These are phyloP conservation scores for Scrobipalpa atriplicella DNA, from an alignment of 2,888 invertebrate species.

Conservation along the genomic window DNA sequence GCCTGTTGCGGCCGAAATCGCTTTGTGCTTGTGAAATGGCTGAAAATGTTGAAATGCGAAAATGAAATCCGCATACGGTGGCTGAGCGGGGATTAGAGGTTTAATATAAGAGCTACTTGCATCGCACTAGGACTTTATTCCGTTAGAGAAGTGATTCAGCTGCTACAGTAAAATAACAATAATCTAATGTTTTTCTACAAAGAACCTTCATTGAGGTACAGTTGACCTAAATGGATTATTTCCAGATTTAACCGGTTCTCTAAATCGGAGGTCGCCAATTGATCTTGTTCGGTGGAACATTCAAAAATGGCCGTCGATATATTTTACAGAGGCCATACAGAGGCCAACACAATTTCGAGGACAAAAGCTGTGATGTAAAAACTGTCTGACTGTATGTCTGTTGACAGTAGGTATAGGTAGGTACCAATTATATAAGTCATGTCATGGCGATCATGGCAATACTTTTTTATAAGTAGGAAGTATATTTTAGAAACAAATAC, in stretches of 20 bases:
- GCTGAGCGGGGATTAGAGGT: not conserved
- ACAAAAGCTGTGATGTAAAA: conserved; percentile 28
- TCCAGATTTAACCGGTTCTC: conserved; percentile 12
- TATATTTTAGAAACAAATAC: too few species aligned
- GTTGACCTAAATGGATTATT: conserved; percentile 1
- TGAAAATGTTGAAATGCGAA: not conserved
- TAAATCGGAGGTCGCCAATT: conserved; percentile 9
- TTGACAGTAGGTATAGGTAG: too few species aligned
- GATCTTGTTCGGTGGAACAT: conserved; percentile 17
- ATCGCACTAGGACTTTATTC: not conserved
- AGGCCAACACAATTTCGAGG: conserved; percentile 25
- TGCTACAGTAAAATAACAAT: too few species aligned
- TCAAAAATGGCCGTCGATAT: conserved; percentile 25
- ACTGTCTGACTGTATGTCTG: conserved; percentile 15
- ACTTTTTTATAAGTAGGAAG: too few species aligned
- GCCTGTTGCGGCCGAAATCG: not conserved
- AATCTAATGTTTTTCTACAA: not conserved
- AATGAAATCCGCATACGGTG: not conserved
- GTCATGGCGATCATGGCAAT: too few species aligned
- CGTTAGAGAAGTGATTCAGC: too few species aligned
- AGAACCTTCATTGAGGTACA: not conserved
- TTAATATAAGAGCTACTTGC: not conserved
- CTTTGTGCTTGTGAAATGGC: not conserved
- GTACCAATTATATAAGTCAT: too few species aligned
- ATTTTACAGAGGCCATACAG: conserved; percentile 20